Conservation (phyloP, 2,888 invertebrate species). For the Plagiodera versicolora region DNA sequence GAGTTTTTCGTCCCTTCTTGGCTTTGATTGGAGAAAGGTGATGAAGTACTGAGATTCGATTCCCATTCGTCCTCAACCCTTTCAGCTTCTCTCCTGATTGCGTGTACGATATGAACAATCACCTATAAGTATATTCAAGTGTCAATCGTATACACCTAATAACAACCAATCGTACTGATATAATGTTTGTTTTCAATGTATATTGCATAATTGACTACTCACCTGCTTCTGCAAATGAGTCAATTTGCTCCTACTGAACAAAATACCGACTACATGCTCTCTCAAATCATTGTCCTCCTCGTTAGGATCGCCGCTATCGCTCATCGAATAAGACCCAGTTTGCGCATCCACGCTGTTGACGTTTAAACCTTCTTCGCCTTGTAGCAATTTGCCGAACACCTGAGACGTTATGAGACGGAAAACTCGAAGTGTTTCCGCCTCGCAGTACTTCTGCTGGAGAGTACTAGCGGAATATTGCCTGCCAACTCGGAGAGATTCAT, state of each 20-base stretch:
- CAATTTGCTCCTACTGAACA: conserved; percentile 91
- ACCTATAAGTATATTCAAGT: conserved; percentile 57
- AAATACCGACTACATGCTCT: conserved; percentile 95
- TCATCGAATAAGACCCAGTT: conserved; percentile 44
- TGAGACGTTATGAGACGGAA: conserved; percentile 90
- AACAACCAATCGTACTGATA: too few species aligned
- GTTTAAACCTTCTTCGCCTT: conserved; percentile 61
- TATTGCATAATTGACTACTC: conserved; percentile 16
- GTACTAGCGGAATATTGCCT: conserved; percentile 60
- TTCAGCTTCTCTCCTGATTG: conserved; percentile 85
- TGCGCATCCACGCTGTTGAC: conserved; percentile 32
- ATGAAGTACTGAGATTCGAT: conserved; percentile 59
- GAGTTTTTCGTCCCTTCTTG: conserved; percentile 57
- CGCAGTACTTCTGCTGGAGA: conserved; percentile 85
- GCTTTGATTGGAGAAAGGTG: conserved; percentile 51
- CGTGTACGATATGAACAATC: conserved; percentile 86
- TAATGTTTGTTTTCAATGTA: too few species aligned
- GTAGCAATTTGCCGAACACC: conserved; percentile 84
- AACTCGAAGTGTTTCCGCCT: conserved; percentile 88
- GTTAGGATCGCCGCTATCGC: conserved; percentile 54
- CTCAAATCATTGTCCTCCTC: conserved; percentile 64
- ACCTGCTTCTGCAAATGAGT: conserved; percentile 93
- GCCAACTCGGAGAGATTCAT: conserved; percentile 58
- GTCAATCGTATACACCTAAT: not conserved
- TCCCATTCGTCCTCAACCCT: conserved; percentile 93